These are phyloP conservation scores for Actenoides lindsayi DNA, from an alignment of 2,113 vertebrate genomes.

Conservation along the genomic window DNA sequence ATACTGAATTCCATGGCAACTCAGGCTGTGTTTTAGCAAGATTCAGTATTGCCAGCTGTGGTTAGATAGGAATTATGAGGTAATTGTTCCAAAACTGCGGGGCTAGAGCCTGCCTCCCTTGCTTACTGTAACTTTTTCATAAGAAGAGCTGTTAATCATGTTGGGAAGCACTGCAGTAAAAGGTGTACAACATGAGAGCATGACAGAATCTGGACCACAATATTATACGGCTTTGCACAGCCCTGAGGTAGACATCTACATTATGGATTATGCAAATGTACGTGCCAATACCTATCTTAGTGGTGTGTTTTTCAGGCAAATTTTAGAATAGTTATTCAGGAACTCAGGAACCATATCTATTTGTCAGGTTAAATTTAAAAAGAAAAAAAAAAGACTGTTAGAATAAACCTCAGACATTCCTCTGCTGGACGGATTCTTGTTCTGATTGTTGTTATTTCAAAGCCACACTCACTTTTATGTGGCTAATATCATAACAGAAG, in stretches of 20 bases:
- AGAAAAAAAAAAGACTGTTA: neutral
- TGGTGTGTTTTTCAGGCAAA: neutral
- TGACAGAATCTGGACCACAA: neutral
- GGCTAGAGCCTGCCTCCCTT: neutral
- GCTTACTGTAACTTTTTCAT: neutral
- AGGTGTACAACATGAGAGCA: neutral
- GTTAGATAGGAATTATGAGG: neutral
- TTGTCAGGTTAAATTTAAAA: conserved; percentile 6
- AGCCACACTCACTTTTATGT: neutral
- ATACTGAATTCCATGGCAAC: neutral
- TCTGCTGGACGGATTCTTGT: conserved; percentile 12
- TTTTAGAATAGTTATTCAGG: neutral
- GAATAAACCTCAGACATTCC: conserved; percentile 24
- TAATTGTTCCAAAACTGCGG: neutral
- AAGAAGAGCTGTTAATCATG: neutral
- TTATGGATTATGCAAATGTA: neutral
- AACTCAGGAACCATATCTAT: neutral
- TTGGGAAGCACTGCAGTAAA: neutral
- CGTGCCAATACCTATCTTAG: neutral
- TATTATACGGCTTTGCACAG: neutral
- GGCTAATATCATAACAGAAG: neutral
- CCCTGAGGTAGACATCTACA: neutral
- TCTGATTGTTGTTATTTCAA: conserved; percentile 1
- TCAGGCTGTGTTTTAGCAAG: neutral
- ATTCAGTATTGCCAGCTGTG: neutral